Evolutionary conservation across 2,113 vertebrate species (phyloP), one percentile per base, ranked within the genome.

Genomic region (Passerina amoena): DNA sequence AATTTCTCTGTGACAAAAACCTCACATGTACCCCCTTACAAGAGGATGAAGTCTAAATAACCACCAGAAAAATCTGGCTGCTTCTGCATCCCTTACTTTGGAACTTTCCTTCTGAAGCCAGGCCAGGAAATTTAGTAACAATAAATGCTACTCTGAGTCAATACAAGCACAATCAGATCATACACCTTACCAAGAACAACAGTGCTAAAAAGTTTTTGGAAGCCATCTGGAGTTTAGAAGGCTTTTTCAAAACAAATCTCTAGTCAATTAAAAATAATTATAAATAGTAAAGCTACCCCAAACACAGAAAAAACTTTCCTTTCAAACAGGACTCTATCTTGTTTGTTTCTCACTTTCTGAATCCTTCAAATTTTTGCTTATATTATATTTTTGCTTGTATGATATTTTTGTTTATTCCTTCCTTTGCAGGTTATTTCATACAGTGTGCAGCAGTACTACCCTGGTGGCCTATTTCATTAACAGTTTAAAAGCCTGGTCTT

Each of bases 21-120:
- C 12, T 59, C 15, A 12, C 23, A 51, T 45, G 10, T 14, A 28
- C 0, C 2, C 10, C 16, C 45, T 38, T 38, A 2, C 1, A 31
- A 60, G 28, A 73, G 12, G 21, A 53, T 15, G 20, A 57, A 31
- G 20, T 30, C 64, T 50, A 37, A 73, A 89, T 6, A 35, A 4
- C 6, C 10, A 11, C 42, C 38, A 71, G 25, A 79, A 79, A 82
- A 82, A 71, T 12, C 30, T 61, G 12, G 37, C 31, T 85, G 44
- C 40, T 88, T 59, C 61, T 64, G 50, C 48, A 56, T 24, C 13
- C 48, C 22, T 76, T 68, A 42, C 33, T 90, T 75, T 10, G 42
- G 54, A 61, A 57, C 31, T 23, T 45, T 18, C 25, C 22, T 68
- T 68, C 37, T 51, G 31, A 64, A 69, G 30, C 28, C 17, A 56